A percentile compares a stretch with the other conserved stretches of the same genome.
phyloP scores from a whole-genome alignment of 2,888 invertebrate genomes.

The Globia sparganii region DNA sequence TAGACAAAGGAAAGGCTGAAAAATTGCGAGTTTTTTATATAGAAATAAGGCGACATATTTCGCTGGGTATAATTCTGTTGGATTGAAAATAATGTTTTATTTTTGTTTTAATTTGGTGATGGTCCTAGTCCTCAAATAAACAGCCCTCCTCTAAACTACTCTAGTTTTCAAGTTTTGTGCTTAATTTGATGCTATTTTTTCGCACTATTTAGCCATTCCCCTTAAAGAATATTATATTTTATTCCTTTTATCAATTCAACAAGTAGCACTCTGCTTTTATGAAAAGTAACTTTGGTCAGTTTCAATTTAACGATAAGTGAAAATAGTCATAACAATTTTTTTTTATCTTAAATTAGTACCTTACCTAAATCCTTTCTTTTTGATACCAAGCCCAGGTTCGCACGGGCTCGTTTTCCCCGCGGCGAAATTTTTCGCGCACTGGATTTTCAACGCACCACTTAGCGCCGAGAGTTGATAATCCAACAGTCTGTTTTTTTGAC shows the following conservation, averaged over 20 bases:
- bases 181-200: slow-evolving; percentile 7
- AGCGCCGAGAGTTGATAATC: not conserved
- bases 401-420: too few species aligned
- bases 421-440: too few species aligned
- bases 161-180: not conserved
- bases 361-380: not conserved
- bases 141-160: not conserved
- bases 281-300: not conserved
- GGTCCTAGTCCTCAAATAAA: slow-evolving; percentile 38
- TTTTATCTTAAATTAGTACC: not conserved
- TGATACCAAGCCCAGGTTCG: too few species aligned
- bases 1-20: not conserved
- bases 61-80: not conserved
- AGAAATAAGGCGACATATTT: too few species aligned
- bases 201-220: not conserved
- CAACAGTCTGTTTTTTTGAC: not conserved
- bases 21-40: not conserved
- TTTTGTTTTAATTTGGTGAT: slow-evolving; percentile 43
- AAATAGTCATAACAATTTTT: not conserved
- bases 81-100: not conserved
- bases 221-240: too few species aligned
- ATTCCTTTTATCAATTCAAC: not conserved
- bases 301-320: not conserved
- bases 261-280: not conserved
- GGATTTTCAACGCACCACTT: not conserved